Evolutionary conservation across 2,113 vertebrate species (phyloP).

Genomic region (Grammomys dolichurus): DNA sequence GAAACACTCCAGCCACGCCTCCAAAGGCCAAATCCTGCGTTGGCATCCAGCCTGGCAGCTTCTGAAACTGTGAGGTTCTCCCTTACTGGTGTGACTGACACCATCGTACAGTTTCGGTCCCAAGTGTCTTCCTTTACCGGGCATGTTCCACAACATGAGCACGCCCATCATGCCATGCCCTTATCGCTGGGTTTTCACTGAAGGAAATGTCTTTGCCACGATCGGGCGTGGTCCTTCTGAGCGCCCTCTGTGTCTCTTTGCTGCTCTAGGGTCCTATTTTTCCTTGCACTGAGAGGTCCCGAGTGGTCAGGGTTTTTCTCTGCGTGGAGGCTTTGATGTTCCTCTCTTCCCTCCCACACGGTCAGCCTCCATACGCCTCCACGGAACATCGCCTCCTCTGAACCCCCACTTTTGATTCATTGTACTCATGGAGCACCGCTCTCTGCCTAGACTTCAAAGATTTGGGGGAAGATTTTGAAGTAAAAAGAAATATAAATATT

Average conservation of each 20-base stretch:
- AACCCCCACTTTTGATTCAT: slow-evolving; percentile 12
- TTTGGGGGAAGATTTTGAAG: slow-evolving; percentile 26
- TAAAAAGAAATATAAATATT: background rate
- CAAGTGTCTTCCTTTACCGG: background rate
- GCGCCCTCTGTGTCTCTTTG: background rate
- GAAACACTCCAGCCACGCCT: background rate
- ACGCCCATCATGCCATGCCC: background rate
- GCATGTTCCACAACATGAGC: background rate
- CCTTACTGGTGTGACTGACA: background rate
- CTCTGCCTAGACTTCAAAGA: background rate
- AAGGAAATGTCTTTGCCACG: background rate
- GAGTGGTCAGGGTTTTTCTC: background rate
- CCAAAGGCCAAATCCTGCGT: background rate
- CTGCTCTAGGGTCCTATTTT: background rate
- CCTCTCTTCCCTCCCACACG: background rate
- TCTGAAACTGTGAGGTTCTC: background rate
- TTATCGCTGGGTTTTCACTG: background rate
- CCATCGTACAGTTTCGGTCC: background rate
- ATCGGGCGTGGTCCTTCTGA: background rate
- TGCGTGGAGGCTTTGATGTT: background rate
- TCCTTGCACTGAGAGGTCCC: background rate
- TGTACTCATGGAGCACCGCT: background rate
- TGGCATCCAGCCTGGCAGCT: background rate
- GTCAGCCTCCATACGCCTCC: background rate
- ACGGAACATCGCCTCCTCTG: background rate